Conservation (phyloP, 2,888 invertebrate species). For the Cyrtodaria siliqua region DNA sequence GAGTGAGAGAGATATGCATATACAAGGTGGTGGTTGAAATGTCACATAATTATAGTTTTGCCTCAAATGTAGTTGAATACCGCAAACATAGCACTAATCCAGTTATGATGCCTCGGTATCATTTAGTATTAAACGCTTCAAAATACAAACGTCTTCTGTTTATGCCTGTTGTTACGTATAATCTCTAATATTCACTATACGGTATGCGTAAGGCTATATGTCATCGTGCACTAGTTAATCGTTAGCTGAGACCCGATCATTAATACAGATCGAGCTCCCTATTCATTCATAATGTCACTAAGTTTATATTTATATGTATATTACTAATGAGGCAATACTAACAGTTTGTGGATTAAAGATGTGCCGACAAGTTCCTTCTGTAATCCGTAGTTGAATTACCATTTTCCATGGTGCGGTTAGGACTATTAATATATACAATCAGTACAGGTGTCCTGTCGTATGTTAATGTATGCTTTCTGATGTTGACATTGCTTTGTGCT, state of each 20-base stretch:
- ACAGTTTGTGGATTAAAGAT: conserved; percentile 75
- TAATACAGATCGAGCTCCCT: conserved; percentile 30
- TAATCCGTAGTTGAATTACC: conserved; percentile 51
- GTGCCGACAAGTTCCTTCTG: conserved; percentile 59
- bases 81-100: too few relatives aligned
- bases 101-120: too few relatives aligned
- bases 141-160: too few relatives aligned
- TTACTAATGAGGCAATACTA: conserved; percentile 76
- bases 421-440: neutral
- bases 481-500: too few relatives aligned
- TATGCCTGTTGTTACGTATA: conserved; percentile 2
- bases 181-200: conserved; percentile 49
- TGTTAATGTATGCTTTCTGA: neutral
- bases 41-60: too few relatives aligned
- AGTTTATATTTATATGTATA: conserved; percentile 65
- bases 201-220: conserved; percentile 17
- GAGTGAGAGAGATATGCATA: too few relatives aligned
- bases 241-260: conserved; percentile 21
- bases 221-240: conserved; percentile 54
- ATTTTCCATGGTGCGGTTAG: conserved; percentile 2
- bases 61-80: too few relatives aligned
- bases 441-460: conserved; percentile 1
- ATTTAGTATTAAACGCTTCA: too few relatives aligned
- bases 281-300: conserved; percentile 52
- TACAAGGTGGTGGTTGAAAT: too few relatives aligned